Evolutionary conservation across 2,113 vertebrate genomes (phyloP).

Genomic region (Onychostoma macrolepis): DNA sequence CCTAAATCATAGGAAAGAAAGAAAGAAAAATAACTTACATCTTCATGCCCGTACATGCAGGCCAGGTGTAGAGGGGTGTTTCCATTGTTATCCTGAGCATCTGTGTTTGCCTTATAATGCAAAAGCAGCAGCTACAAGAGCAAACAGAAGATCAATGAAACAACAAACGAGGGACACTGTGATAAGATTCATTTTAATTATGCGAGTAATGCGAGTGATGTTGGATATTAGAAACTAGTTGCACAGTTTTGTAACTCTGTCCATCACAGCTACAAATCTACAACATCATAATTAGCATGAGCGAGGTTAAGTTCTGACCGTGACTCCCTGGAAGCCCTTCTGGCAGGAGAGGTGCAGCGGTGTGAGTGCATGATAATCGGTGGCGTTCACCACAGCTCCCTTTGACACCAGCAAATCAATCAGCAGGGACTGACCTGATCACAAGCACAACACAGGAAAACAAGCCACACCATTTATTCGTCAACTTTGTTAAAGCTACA

Average conservation of each 20-base stretch:
- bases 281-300: background rate
- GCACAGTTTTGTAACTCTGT: background rate
- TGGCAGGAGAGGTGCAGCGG: constrained; percentile 94
- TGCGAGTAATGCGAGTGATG: background rate
- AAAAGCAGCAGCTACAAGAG: constrained; percentile 86
- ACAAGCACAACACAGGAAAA: background rate
- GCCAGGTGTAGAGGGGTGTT: constrained; percentile 93
- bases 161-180: background rate
- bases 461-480: background rate
- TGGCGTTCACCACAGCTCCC: constrained; percentile 89
- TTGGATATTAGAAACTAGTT: background rate
- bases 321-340: constrained; percentile 91
- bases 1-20: too few relatives aligned
- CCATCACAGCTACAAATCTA: background rate
- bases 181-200: background rate
- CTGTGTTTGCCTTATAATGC: constrained; percentile 88
- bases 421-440: constrained; percentile 84
- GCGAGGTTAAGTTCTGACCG: constrained; percentile 69
- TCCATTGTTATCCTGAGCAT: constrained; percentile 91
- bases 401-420: constrained; percentile 90
- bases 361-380: constrained; percentile 90
- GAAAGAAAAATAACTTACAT: constrained; percentile 77
- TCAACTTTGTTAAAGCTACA: background rate
- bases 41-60: constrained; percentile 93
- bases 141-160: background rate